Base-by-base conservation (phyloP, 2,797 vertebrate species). In the Pseudopleuronectes americanus region DNA sequence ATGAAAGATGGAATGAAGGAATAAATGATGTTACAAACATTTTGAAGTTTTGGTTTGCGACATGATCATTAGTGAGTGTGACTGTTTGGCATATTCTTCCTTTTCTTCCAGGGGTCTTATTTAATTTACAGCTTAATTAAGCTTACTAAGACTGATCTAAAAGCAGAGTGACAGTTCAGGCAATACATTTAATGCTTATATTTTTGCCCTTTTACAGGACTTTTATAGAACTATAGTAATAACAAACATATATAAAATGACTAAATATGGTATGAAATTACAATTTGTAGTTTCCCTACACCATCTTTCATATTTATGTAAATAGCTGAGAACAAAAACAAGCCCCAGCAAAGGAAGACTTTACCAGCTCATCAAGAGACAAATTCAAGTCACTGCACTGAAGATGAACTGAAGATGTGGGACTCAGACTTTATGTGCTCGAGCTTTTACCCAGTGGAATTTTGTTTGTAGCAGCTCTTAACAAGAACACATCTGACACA, bases 241-340 rank as follows among this genome's bases (percentile, higher is more conserved):
- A 17, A 45, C 17, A 45, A 41, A 19, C 4, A 45, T 54, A 51
- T 33, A 10, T 8, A 23, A 12, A 13, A 23, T 22, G 9, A 51
- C 1, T 13, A 28, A 28, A 55, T 13, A 48, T 23, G 3, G 9
- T 24, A 51, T 14, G 53, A 70, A 77, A 61, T 33, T 51, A 28
- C 24, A 68, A 8, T 26, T 71, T 60, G 41, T 48, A 48, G 55
- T 67, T 61, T 16, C 12, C 22, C 4, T 52, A 31, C 26, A 53
- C 38, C 57, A 19, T 60, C 57, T 14, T 43, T 36, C 60, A 70
- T 68, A 76, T 16, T 61, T 77, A 61, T 77, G 65, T 64, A 73
- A 86, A 79, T 54, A 80, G 72, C 33, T 53, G 53, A n/a, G 19
- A 86, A 83, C 21, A 80, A 78, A 79, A 76, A 68, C 51, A 73